These are phyloP conservation scores for Menura novaehollandiae DNA, from an alignment of 2,113 vertebrate genomes.

Conservation along the genomic window DNA sequence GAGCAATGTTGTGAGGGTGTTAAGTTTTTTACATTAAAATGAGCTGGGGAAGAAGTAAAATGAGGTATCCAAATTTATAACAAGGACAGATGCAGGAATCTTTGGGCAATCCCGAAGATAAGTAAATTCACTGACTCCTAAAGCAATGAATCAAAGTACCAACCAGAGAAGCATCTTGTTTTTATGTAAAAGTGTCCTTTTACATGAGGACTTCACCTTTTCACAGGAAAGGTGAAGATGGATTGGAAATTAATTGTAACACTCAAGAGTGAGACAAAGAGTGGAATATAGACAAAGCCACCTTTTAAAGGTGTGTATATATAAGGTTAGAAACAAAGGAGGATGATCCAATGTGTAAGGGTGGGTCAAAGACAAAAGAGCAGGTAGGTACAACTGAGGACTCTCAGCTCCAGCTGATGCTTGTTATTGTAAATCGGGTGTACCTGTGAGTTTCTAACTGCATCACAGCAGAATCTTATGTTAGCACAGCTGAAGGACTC, in stretches of 20 bases:
- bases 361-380: not conserved
- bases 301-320: not conserved
- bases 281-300: not conserved
- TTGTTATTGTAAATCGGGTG: not conserved
- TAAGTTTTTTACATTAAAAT: not conserved
- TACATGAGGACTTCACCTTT: not conserved
- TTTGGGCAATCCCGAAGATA: not conserved
- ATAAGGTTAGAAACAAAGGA: not conserved
- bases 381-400: not conserved
- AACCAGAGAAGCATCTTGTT: not conserved
- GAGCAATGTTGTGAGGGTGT: not conserved
- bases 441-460: not conserved
- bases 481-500: not conserved
- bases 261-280: not conserved
- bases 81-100: not conserved
- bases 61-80: not conserved
- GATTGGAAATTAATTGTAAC: not conserved
- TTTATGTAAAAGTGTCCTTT: not conserved
- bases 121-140: not conserved
- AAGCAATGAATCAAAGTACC: not conserved
- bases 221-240: not conserved
- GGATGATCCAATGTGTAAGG: not conserved
- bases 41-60: not conserved
- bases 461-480: not conserved
- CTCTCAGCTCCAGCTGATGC: not conserved